phyloP scores from a whole-genome alignment of 2,888 invertebrate genomes.

The Papilio demoleus region DNA sequence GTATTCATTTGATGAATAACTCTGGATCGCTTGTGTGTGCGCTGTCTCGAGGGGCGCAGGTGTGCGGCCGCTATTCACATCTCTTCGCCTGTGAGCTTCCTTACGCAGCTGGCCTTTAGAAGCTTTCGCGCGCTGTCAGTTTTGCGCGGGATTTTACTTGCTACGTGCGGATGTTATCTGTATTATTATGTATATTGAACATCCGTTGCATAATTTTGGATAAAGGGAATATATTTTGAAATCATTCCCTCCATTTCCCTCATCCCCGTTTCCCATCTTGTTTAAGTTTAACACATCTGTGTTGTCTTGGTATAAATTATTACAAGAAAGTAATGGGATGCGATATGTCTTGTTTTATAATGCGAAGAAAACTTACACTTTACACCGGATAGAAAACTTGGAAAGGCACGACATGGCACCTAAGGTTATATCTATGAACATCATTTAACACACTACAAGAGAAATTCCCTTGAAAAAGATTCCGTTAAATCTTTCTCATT shows the following conservation, averaged over 20 bases:
- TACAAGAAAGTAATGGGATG: background rate
- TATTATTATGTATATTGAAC: slow-evolving; percentile 28
- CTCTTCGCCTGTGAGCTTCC: slow-evolving; percentile 24
- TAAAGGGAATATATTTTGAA: no score
- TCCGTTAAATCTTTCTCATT: background rate
- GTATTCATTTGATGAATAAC: slow-evolving; percentile 35
- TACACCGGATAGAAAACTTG: background rate
- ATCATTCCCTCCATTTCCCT: no score
- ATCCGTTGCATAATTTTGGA: slow-evolving; percentile 1
- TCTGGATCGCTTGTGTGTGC: slow-evolving; percentile 7
- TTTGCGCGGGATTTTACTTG: slow-evolving; percentile 28
- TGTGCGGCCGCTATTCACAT: slow-evolving; percentile 33
- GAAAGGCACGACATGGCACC: background rate
- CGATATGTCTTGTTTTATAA: background rate
- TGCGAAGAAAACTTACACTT: background rate
- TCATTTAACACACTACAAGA: background rate
- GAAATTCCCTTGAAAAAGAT: background rate
- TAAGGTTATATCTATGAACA: no score
- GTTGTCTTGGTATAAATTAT: no score
- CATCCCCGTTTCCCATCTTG: no score
- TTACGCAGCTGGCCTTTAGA: slow-evolving; percentile 33
- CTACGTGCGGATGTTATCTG: slow-evolving; percentile 11
- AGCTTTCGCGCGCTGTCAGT: slow-evolving; percentile 25
- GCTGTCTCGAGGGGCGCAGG: slow-evolving; percentile 30
- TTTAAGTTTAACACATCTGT: no score